Evolutionary conservation across 1,140 invertebrate species (phyloP), one percentile per base, ranked within the genome.

Genomic region (Tribolium madens): DNA sequence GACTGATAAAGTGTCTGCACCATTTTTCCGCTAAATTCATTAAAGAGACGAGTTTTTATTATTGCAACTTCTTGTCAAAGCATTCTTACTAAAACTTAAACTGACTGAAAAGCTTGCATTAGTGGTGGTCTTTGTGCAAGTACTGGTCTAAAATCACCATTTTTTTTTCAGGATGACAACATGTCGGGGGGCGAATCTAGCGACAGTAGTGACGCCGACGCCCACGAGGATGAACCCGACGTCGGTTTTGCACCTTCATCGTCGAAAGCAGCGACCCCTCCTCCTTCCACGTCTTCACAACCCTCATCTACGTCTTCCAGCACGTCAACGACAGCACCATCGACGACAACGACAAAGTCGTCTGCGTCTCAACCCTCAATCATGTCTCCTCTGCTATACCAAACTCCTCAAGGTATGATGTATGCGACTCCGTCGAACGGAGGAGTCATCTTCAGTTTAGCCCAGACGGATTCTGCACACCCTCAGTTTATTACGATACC

Each of bases 401-500:
- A 86, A 74, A 84, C 85, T 5, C 82, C 84, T 0, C 84, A 85
- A 64, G 85, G 85, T 31, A 83, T 86, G 80, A 84, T 86, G 80
- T 86, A 86, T 15, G 83, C 85, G 1, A 82, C 84, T 3, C 84
- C 84, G 18, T 84, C 84, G 18, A 83, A 84, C 71, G 82, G 84
- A 1, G 84, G 85, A 3, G 82, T 86, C 26, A 83, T 86, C 36
- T 83, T 86, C 57, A 84, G 86, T 75, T 68, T 86, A 10, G 81
- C 85, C 9, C 84, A 81, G 33, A 68, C 69, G 9, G 82, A 83
- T 69, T 79, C 87, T 48, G 82, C 70, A 10, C 87, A 88, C 73
- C 88, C 88, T 0, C 89, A 90, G 80, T 91, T 89, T 82, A 90
- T 91, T 74, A 90, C 89, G 13, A 91, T 90, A 83, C 89, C 89